phyloP scores from a whole-genome alignment of 2,797 vertebrate species.

The Adelosebastes latens region DNA sequence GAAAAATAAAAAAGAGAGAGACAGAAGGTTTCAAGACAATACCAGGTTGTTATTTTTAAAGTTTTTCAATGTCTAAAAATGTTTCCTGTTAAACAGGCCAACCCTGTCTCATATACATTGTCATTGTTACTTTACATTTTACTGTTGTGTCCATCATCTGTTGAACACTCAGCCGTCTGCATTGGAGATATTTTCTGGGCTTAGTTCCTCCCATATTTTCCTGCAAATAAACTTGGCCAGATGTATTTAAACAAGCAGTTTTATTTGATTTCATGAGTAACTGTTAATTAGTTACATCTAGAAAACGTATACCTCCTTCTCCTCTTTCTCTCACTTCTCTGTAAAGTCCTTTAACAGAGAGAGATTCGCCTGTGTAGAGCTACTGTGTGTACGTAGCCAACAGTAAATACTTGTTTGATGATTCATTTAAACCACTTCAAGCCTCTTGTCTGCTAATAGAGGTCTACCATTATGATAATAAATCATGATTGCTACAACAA shows the following conservation, averaged over 20 bases:
- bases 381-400: background rate
- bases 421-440: constrained; percentile 4
- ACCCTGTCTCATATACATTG: background rate
- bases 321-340: background rate
- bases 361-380: background rate
- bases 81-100: background rate
- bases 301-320: background rate
- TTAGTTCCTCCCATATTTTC: background rate
- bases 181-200: background rate
- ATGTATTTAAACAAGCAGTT: background rate
- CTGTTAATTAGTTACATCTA: background rate
- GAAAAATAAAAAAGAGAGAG: background rate
- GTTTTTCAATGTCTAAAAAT: background rate
- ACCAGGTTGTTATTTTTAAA: background rate
- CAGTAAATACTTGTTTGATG: background rate
- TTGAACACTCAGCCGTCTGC: background rate
- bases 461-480: background rate
- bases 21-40: background rate
- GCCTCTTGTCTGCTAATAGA: background rate
- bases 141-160: background rate
- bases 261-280: background rate
- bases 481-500: background rate
- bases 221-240: background rate
- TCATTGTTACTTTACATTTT: background rate
- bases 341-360: background rate